Percentiles rank a stretch among this genome's conserved stretches.
phyloP scores from a whole-genome alignment of 2,888 invertebrate genomes.

The Tiphia femorata region DNA sequence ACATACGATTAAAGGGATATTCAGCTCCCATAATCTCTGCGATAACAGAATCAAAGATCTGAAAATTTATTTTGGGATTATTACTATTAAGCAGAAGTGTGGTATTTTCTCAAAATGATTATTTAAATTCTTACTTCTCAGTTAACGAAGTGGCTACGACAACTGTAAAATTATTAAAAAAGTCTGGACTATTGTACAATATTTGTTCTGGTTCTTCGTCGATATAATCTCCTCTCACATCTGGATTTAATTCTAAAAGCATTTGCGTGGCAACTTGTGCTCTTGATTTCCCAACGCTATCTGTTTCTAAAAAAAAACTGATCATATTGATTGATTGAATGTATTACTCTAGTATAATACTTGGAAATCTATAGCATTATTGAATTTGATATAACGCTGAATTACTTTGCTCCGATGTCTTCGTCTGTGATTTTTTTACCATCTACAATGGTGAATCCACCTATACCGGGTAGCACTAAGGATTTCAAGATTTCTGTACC shows the following conservation, averaged over 20 bases:
- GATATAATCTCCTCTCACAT: constrained; percentile 92
- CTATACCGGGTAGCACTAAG: constrained; percentile 93
- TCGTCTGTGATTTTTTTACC: constrained; percentile 88
- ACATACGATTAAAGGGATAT: constrained; percentile 88
- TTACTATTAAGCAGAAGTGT: neutral
- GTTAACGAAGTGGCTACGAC: constrained; percentile 85
- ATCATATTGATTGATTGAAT: constrained; percentile 29
- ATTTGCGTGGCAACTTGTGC: constrained; percentile 87
- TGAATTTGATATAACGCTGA: constrained; percentile 7
- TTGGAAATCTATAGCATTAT: neutral
- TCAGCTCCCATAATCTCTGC: constrained; percentile 84
- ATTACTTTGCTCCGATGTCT: constrained; percentile 93
- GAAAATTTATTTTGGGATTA: constrained; percentile 35
- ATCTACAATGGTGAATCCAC: constrained; percentile 92
- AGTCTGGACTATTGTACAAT: constrained; percentile 86
- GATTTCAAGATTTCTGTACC: constrained; percentile 97
- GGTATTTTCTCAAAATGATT: neutral
- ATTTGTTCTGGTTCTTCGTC: constrained; percentile 90
- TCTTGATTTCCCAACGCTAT: constrained; percentile 85
- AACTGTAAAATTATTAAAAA: constrained; percentile 88
- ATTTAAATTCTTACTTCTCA: constrained; percentile 73
- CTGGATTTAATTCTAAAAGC: constrained; percentile 90
- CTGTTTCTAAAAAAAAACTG: constrained; percentile 91
- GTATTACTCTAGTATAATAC: neutral
- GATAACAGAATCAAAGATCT: constrained; percentile 82